Conservation (phyloP, 2,888 invertebrate genomes). For the Drosophila ustulata region DNA sequence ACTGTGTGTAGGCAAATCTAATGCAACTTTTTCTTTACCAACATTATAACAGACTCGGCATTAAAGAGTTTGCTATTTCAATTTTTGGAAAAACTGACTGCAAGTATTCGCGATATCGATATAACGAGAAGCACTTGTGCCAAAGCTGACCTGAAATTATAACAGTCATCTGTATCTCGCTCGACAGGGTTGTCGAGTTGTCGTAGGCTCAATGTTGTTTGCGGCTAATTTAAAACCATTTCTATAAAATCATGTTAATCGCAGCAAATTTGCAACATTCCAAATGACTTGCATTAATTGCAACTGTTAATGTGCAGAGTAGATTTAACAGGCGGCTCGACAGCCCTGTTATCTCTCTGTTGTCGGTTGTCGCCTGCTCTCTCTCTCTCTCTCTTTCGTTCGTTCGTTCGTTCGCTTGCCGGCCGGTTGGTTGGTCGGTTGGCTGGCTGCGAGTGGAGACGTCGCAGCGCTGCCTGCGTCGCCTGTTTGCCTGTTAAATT, state of each 20-base stretch:
- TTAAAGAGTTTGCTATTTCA: slow-evolving; percentile 40
- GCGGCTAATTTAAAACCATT: not conserved
- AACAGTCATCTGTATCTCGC: slow-evolving; percentile 21
- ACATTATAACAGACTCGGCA: slow-evolving; percentile 15
- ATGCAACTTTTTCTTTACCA: slow-evolving; percentile 1
- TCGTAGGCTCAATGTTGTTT: not conserved
- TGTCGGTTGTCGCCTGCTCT: not conserved
- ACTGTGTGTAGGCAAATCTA: slow-evolving; percentile 73
- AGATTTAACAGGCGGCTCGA: not conserved
- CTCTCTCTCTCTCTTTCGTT: slow-evolving; percentile 10
- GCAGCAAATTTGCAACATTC: not conserved
- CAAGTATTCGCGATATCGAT: slow-evolving; percentile 34
- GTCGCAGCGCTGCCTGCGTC: slow-evolving; percentile 40
- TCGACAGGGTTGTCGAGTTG: slow-evolving; percentile 31
- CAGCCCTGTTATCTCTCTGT: not conserved
- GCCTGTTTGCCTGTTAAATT: slow-evolving; percentile 83
- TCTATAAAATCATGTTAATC: not conserved
- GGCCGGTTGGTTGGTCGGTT: slow-evolving; percentile 45
- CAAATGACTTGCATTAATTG: not conserved
- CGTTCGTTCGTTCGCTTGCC: slow-evolving; percentile 18
- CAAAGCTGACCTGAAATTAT: slow-evolving; percentile 50
- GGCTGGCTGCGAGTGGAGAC: slow-evolving; percentile 19
- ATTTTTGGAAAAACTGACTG: slow-evolving; percentile 13
- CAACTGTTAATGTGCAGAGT: not conserved
- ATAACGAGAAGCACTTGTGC: slow-evolving; percentile 42